phyloP scores from a whole-genome alignment of 2,888 invertebrate species.

The Yponomeuta evonymella region DNA sequence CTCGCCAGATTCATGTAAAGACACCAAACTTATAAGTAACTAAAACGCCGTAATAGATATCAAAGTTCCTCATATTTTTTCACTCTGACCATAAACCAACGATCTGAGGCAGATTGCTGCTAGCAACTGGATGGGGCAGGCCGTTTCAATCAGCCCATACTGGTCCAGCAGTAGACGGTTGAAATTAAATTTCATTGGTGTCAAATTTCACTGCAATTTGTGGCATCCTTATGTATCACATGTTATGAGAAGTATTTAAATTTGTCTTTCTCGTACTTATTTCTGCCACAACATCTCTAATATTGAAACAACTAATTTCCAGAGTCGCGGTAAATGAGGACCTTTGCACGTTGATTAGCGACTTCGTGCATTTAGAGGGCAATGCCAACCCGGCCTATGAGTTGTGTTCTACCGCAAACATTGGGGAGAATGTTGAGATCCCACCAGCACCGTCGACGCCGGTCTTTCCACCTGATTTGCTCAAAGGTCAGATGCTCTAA shows the following conservation, averaged over 20 bases:
- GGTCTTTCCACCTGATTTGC: slow-evolving; percentile 54
- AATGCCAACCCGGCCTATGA: slow-evolving; percentile 45
- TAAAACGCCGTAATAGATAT: no score
- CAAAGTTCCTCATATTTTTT: no score
- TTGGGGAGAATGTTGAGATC: slow-evolving; percentile 51
- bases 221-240: no score
- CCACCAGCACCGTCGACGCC: slow-evolving; percentile 53
- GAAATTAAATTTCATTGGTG: no score
- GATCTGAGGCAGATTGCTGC: no score
- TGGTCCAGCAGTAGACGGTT: no score
- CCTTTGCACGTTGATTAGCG: slow-evolving; percentile 45
- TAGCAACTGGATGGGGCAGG: no score
- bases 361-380: slow-evolving; percentile 60
- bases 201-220: no score
- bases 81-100: no score
- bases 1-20: background rate
- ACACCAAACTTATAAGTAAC: no score
- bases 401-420: slow-evolving; percentile 41
- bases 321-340: slow-evolving; percentile 61
- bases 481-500: slow-evolving; percentile 45
- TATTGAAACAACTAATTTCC: slow-evolving; percentile 18
- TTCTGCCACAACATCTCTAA: background rate
- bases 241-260: background rate
- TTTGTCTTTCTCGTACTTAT: no score
- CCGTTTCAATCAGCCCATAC: no score